Percentiles rank a stretch among this genome's conserved stretches.
Evolutionary conservation across 2,113 vertebrate genomes (phyloP).

Genomic region (Dendrocopos noguchii): DNA sequence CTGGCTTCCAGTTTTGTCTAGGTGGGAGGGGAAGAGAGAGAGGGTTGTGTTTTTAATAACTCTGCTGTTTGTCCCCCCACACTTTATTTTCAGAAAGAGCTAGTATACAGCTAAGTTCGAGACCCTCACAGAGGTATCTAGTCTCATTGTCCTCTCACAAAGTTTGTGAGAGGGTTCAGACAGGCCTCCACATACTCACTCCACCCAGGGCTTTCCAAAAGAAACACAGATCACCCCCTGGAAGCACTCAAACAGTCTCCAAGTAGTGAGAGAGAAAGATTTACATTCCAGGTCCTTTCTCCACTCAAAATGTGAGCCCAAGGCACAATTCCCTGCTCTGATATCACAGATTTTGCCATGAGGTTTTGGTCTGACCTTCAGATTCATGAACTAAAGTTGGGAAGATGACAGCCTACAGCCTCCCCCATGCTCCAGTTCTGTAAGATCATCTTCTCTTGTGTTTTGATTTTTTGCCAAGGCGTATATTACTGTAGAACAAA

Average conservation of each 20-base stretch:
- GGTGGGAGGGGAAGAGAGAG: neutral
- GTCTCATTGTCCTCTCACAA: accelerated
- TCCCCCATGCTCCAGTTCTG: neutral
- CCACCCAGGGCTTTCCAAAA: neutral
- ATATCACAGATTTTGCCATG: neutral
- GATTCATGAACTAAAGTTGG: slow-evolving; percentile 17
- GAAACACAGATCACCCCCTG: neutral
- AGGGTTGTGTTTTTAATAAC: neutral
- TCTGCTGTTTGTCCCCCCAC: neutral
- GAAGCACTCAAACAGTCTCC: neutral
- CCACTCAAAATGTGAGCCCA: neutral
- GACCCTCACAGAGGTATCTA: neutral
- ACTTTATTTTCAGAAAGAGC: neutral
- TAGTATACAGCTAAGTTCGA: neutral
- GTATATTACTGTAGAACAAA: neutral
- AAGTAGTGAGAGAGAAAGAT: neutral
- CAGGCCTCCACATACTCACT: neutral
- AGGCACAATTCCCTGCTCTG: neutral
- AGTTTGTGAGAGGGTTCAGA: neutral
- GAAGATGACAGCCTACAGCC: neutral
- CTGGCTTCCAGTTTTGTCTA: slow-evolving; percentile 2
- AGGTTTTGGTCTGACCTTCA: neutral
- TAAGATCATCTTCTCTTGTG: neutral
- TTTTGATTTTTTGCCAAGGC: neutral
- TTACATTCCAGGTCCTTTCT: neutral